Conservation (phyloP, 2,888 invertebrate species). For the Drosophila anomalata region DNA sequence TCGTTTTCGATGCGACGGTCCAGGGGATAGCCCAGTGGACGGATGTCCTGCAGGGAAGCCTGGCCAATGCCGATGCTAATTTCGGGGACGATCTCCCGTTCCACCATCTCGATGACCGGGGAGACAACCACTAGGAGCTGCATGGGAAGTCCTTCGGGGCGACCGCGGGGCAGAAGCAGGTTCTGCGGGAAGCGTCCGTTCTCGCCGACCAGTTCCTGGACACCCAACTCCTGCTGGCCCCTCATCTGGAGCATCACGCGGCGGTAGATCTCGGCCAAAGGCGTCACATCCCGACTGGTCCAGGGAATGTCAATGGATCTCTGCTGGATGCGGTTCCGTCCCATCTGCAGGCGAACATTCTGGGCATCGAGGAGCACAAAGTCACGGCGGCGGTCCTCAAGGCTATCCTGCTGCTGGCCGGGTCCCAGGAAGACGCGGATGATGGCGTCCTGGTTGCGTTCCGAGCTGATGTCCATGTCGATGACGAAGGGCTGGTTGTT, state of each 20-base stretch:
- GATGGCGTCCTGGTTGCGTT: slow-evolving; percentile 85
- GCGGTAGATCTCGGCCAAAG: slow-evolving; percentile 83
- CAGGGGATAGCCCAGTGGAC: slow-evolving; percentile 74
- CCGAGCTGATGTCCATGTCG: slow-evolving; percentile 86
- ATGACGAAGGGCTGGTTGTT: slow-evolving; percentile 88
- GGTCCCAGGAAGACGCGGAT: slow-evolving; percentile 89
- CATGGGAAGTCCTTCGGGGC: slow-evolving; percentile 86
- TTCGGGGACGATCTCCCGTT: slow-evolving; percentile 40
- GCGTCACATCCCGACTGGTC: slow-evolving; percentile 86
- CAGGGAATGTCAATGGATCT: slow-evolving; percentile 74
- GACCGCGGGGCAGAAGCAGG: slow-evolving; percentile 87
- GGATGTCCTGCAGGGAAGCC: slow-evolving; percentile 58
- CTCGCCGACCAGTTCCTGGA: slow-evolving; percentile 75
- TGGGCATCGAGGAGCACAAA: slow-evolving; percentile 88
- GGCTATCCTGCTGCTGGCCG: slow-evolving; percentile 66
- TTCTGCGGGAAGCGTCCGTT: slow-evolving; percentile 87
- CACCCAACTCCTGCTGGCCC: slow-evolving; percentile 73
- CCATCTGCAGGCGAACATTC: slow-evolving; percentile 85
- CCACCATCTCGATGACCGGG: slow-evolving; percentile 78
- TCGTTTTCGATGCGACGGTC: slow-evolving; percentile 69
- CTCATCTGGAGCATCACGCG: slow-evolving; percentile 84
- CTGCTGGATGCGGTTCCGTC: slow-evolving; percentile 82
- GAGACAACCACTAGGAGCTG: slow-evolving; percentile 86
- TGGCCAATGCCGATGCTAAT: slow-evolving; percentile 55
- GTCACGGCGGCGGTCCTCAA: slow-evolving; percentile 84